These are phyloP conservation scores for Falco rusticolus DNA, from an alignment of 2,797 vertebrate species.

Conservation along the genomic window DNA sequence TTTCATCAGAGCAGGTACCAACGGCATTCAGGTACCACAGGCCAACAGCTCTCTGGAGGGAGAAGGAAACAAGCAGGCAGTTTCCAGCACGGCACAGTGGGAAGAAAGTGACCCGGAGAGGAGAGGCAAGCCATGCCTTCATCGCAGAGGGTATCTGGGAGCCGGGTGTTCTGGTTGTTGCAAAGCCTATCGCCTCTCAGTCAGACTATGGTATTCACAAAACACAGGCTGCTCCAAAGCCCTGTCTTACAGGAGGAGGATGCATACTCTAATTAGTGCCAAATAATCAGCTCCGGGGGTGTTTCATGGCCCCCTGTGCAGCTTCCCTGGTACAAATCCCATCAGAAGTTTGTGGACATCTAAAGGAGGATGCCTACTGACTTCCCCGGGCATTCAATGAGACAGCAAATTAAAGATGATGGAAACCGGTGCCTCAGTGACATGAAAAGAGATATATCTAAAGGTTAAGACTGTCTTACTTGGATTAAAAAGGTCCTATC, in stretches of 20 bases:
- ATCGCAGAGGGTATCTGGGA: background rate
- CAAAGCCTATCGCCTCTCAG: background rate
- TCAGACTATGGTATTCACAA: background rate
- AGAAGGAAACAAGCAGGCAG: background rate
- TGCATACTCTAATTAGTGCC: background rate
- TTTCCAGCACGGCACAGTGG: background rate
- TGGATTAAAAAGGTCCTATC: background rate
- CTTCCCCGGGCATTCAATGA: background rate
- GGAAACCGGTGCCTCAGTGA: background rate
- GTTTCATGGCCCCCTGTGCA: background rate
- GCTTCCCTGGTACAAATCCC: background rate
- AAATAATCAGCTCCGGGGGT: background rate
- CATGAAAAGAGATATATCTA: background rate
- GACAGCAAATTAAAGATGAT: background rate
- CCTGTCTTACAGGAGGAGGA: background rate
- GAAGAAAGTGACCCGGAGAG: background rate
- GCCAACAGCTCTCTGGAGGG: background rate
- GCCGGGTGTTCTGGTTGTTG: background rate
- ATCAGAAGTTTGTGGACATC: background rate
- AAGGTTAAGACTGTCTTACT: background rate
- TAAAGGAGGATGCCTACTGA: background rate
- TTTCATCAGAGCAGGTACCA: background rate
- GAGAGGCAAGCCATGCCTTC: background rate
- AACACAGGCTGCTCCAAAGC: background rate
- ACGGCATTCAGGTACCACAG: fast-evolving